Evolutionary conservation across 2,888 invertebrate species (phyloP).

Genomic region (Drosophila robusta): DNA sequence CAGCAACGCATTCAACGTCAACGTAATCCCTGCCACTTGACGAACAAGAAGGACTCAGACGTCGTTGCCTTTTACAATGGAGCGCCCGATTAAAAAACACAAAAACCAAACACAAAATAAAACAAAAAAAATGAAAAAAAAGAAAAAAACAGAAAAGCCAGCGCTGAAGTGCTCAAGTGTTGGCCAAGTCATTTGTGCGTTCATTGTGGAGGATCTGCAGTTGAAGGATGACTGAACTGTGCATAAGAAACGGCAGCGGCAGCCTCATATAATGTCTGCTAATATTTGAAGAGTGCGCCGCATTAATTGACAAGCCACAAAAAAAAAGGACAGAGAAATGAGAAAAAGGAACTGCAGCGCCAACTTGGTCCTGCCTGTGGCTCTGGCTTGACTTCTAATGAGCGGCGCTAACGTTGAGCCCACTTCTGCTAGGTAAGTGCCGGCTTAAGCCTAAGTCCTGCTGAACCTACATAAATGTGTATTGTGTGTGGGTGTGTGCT

Average conservation of each 20-base stretch:
- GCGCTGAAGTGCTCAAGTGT: conserved; percentile 70
- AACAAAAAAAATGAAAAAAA: conserved; percentile 10
- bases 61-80: conserved; percentile 61
- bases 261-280: conserved; percentile 71
- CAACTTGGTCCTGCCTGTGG: conserved; percentile 14
- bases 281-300: conserved; percentile 78
- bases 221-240: conserved; percentile 28
- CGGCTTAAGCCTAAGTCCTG: conserved; percentile 56
- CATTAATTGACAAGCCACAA: conserved; percentile 77
- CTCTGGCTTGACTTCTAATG: conserved; percentile 43
- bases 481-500: conserved; percentile 3
- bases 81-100: conserved; percentile 63
- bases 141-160: conserved; percentile 14
- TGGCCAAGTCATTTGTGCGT: conserved; percentile 76
- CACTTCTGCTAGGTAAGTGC: conserved; percentile 61
- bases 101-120: conserved; percentile 19
- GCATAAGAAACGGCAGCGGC: conserved; percentile 19
- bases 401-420: conserved; percentile 29
- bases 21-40: conserved; percentile 68
- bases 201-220: conserved; percentile 63
- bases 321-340: conserved; percentile 7
- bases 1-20: conserved; percentile 76
- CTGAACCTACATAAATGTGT: conserved; percentile 1
- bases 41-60: conserved; percentile 36
- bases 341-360: conserved; percentile 2